Evolutionary conservation across 2,113 vertebrate species (phyloP), one percentile per base, ranked within the genome.

Genomic region (Rattus rattus): DNA sequence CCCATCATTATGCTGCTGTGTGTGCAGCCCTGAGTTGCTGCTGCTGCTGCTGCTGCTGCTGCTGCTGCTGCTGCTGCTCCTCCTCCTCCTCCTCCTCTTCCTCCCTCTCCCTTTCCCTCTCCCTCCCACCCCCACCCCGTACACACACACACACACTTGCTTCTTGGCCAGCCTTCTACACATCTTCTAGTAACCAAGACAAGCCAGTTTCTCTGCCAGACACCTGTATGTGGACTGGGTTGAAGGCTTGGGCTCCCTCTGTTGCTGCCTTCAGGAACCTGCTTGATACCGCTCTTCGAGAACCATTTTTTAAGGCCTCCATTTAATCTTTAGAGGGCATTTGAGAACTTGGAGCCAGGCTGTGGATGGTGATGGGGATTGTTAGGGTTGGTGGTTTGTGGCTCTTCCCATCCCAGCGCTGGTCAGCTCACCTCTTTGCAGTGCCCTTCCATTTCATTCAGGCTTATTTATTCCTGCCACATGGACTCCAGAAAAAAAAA

Each of bases 381-480:
- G 5, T 19, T 84, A 59, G 75, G 47, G 30, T 19, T 1, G 33
- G 63, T 49, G 8, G 12, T 67, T 39, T 83, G 47, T 11, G 72
- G 72, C 47, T n/a, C 14, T 36, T 5, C 0, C 22, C 4, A 7
- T 20, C 9, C 24, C 33, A n/a, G 26, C 54, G 43, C 36, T 36
- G 11, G 3, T 47, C 49, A 10, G 3, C 93, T 89, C 92, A 70
- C 26, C n/a, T 56, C 0, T 22, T 14, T 0, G 72, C 89, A 87
- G 6, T n/a, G 84, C 87, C 90, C 92, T 95, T 76, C 43, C 30
- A 11, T 69, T 65, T 90, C 72, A 0, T 94, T 91, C 79, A 87
- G 67, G 43, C 49, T 67, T 67, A 0, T 77, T 80, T 93, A 39
- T 81, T 91, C 77, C 86, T 97, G 96, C 96, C 95, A 73, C 49